Percentiles rank a stretch among this genome's conserved stretches.
Conservation (phyloP, 2,888 invertebrate species). For the Lithophane socia region DNA sequence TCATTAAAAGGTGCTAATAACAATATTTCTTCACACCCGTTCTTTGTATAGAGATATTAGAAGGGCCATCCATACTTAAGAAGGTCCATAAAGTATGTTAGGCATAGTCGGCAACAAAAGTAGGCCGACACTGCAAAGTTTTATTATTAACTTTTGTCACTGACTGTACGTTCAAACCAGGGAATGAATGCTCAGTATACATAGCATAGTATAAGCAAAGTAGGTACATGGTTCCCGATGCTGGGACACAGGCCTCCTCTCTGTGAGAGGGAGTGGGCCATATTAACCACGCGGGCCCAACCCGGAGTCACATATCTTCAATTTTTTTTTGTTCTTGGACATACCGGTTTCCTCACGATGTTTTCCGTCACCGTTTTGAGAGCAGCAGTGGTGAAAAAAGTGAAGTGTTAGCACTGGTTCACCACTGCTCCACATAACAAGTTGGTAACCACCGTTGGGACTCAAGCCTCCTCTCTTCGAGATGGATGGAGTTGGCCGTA, state of each 20-base stretch:
- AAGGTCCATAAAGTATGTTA: neutral
- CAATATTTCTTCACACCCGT: slow-evolving; percentile 7
- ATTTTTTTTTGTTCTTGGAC: too few species aligned
- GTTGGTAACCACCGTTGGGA: neutral
- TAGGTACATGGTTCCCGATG: too few species aligned
- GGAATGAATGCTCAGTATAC: neutral
- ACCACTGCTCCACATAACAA: too few species aligned
- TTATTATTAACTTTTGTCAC: neutral
- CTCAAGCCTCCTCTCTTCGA: neutral
- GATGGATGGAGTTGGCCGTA: neutral
- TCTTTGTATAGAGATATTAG: neutral
- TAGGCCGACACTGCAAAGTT: neutral
- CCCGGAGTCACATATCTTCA: too few species aligned
- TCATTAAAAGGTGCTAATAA: slow-evolving; percentile 10
- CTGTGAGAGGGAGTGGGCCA: too few species aligned
- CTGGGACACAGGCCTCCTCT: too few species aligned
- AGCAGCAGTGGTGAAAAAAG: too few species aligned
- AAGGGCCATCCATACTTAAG: neutral
- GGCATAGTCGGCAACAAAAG: neutral
- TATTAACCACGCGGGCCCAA: too few species aligned
- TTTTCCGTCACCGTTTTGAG: too few species aligned
- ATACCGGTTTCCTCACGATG: too few species aligned
- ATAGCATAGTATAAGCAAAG: too few species aligned
- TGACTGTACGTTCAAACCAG: neutral
- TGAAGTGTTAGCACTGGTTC: too few species aligned